Evolutionary conservation across 2,888 invertebrate genomes (phyloP).

Genomic region (Hypolimnas misippus): DNA sequence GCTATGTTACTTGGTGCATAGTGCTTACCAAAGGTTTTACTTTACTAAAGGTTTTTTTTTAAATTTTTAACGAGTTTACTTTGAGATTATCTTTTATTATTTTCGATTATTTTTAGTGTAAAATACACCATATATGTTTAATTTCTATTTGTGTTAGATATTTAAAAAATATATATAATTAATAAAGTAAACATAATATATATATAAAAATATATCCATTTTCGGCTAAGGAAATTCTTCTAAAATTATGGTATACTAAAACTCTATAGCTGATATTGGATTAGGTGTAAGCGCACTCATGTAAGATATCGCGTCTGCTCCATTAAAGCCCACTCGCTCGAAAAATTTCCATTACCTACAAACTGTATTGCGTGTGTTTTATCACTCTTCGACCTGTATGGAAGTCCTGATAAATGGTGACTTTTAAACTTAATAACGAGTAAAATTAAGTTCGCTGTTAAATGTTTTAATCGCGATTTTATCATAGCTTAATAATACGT

Average conservation of each 20-base stretch:
- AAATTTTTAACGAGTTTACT: too few species aligned
- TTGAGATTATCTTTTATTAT: too few species aligned
- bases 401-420: slow-evolving; percentile 5
- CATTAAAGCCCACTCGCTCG: slow-evolving; percentile 42
- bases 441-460: neutral
- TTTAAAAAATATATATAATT: too few species aligned
- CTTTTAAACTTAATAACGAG: slow-evolving; percentile 8
- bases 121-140: too few species aligned
- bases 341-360: slow-evolving; percentile 42
- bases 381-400: slow-evolving; percentile 29
- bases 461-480: neutral
- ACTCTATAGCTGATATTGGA: slow-evolving; percentile 13
- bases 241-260: slow-evolving; percentile 4
- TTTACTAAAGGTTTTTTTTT: too few species aligned
- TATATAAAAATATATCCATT: neutral
- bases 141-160: too few species aligned
- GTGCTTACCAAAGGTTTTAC: too few species aligned
- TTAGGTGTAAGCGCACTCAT: slow-evolving; percentile 35
- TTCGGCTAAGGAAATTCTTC: neutral
- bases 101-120: too few species aligned
- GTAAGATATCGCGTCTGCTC: slow-evolving; percentile 41
- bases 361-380: slow-evolving; percentile 36
- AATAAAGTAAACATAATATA: too few species aligned
- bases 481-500: neutral
- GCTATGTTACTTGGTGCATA: too few species aligned